Conservation (phyloP, 2,888 invertebrate genomes). For the Ennomos erosarius region DNA sequence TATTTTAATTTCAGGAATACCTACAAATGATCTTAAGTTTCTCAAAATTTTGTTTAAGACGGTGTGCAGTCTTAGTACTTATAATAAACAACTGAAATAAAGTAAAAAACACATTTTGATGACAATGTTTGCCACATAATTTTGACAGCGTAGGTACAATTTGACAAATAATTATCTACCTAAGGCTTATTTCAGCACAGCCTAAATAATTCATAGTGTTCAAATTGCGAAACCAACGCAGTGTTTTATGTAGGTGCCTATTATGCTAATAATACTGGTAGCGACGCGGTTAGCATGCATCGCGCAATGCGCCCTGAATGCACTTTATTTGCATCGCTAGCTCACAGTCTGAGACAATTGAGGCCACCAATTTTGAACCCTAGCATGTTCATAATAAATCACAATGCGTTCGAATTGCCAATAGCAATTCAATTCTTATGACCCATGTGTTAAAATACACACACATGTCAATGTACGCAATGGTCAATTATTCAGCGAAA, state of each 20-base stretch:
- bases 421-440: constrained; percentile 20
- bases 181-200: constrained; percentile 1
- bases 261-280: constrained; percentile 39
- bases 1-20: constrained; percentile 5
- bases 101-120: no score
- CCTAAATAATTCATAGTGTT: constrained; percentile 15
- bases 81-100: no score
- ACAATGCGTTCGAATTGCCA: constrained; percentile 8
- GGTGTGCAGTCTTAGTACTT: no score
- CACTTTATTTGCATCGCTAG: constrained; percentile 52
- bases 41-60: background rate
- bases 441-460: constrained; percentile 7
- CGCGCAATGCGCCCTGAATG: constrained; percentile 53
- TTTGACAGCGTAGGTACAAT: no score
- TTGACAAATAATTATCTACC: background rate
- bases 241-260: constrained; percentile 33
- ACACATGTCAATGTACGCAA: constrained; percentile 3
- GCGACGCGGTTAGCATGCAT: constrained; percentile 39
- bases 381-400: constrained; percentile 23
- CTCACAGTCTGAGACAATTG: constrained; percentile 33
- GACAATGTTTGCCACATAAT: no score
- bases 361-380: constrained; percentile 18
- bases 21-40: no score
- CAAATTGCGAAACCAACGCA: constrained; percentile 30
- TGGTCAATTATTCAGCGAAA: constrained; percentile 23